phyloP scores from a whole-genome alignment of 2,113 vertebrate species.

The Scalopus aquaticus region DNA sequence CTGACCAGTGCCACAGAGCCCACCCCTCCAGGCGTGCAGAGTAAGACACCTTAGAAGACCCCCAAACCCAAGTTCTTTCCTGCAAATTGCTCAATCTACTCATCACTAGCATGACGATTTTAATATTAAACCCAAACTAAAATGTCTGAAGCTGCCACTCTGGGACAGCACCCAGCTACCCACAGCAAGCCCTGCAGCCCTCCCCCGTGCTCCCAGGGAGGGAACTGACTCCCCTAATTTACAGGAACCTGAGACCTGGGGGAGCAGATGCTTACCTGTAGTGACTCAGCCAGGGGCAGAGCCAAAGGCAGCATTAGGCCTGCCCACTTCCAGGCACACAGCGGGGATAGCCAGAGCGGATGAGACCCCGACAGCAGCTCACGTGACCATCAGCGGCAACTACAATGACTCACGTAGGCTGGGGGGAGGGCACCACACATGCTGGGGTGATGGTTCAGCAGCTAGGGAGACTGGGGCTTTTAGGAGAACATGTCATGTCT shows the following conservation, averaged over 20 bases:
- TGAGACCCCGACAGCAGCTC: background rate
- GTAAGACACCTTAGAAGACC: background rate
- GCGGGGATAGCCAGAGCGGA: background rate
- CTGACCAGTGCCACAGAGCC: background rate
- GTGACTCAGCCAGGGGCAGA: background rate
- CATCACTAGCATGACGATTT: background rate
- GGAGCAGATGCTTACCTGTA: conserved; percentile 45
- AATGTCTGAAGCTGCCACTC: background rate
- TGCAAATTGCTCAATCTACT: background rate
- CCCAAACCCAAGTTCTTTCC: background rate
- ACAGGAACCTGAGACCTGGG: background rate
- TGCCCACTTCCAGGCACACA: background rate
- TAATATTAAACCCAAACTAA: conserved; percentile 19
- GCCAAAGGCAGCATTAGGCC: conserved; percentile 25
- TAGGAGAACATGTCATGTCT: background rate
- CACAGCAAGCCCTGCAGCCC: background rate
- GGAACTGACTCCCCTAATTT: background rate
- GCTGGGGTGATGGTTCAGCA: background rate
- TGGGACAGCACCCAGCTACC: background rate
- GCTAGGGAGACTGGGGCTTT: background rate
- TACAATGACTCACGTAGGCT: background rate
- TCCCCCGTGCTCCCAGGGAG: background rate
- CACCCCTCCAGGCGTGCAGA: background rate
- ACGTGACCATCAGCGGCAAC: background rate
- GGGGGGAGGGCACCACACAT: background rate